phyloP scores from a whole-genome alignment of 30 jellyfish, hydroid and myxozoan species.

The Hydra vulgaris region DNA sequence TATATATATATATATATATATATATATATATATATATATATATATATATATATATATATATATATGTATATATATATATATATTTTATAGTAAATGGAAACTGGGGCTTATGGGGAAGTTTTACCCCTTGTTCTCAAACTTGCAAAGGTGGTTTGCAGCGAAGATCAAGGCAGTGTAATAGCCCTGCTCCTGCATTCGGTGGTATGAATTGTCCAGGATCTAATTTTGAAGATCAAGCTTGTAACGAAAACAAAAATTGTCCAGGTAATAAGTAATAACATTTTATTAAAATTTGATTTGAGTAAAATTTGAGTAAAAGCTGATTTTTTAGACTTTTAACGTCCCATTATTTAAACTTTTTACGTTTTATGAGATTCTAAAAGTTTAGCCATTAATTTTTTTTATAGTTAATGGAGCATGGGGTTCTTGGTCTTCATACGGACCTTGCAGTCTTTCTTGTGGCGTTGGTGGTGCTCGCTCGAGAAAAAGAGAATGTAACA shows the following conservation, averaged over 20 bases:
- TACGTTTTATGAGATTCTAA: neutral
- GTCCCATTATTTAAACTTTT: neutral
- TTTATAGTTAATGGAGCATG: slow-evolving; percentile 60
- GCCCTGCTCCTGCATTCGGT: neutral
- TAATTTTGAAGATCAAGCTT: neutral
- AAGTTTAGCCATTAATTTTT: neutral
- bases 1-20: too few relatives aligned
- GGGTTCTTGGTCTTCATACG: slow-evolving; percentile 48
- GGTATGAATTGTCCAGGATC: neutral
- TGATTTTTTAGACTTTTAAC: neutral
- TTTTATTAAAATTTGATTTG: neutral
- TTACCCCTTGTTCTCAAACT: neutral
- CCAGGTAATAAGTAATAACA: neutral
- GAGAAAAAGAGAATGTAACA: slow-evolving; percentile 43
- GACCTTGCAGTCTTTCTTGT: slow-evolving; percentile 43
- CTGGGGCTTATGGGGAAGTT: slow-evolving; percentile 7
- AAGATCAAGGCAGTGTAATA: slow-evolving; percentile 10
- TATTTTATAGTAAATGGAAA: neutral
- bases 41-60: too few relatives aligned
- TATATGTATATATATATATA: too few relatives aligned
- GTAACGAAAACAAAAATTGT: neutral
- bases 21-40: too few relatives aligned
- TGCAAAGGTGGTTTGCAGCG: neutral
- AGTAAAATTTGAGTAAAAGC: too few relatives aligned
- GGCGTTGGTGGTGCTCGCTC: slow-evolving; percentile 62